Percentiles rank a stretch among this genome's conserved stretches.
These are phyloP conservation scores for Cydia fagiglandana DNA, from an alignment of 1,140 invertebrate species.

Conservation along the genomic window DNA sequence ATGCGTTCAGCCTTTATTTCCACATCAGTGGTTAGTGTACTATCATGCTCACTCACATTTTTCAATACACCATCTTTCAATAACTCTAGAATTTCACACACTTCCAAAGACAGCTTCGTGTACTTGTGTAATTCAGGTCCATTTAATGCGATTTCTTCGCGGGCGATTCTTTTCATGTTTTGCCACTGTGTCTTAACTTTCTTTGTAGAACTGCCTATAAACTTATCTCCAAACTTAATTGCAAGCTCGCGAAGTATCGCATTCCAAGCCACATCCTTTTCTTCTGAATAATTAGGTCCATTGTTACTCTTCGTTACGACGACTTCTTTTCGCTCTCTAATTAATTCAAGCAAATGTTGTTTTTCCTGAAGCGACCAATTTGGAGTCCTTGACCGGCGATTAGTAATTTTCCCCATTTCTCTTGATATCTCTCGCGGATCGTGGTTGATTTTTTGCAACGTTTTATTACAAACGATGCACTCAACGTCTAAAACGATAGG, in stretches of 20 bases:
- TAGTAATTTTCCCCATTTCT: slow-evolving; percentile 63
- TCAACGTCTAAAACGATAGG: slow-evolving; percentile 73
- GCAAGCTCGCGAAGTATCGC: slow-evolving; percentile 65
- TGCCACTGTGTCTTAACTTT: slow-evolving; percentile 76
- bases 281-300: slow-evolving; percentile 65
- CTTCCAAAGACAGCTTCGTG: slow-evolving; percentile 62
- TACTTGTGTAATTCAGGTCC: slow-evolving; percentile 56
- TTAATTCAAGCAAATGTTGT: slow-evolving; percentile 69
- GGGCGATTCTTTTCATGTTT: slow-evolving; percentile 74
- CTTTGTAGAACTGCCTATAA: slow-evolving; percentile 64
- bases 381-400: slow-evolving; percentile 62
- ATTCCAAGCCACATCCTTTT: slow-evolving; percentile 73
- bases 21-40: slow-evolving; percentile 56
- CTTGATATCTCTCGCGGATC: slow-evolving; percentile 48
- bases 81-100: slow-evolving; percentile 66
- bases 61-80: slow-evolving; percentile 59
- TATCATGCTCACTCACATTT: slow-evolving; percentile 51
- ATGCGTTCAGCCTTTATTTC: slow-evolving; percentile 70
- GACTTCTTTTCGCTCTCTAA: slow-evolving; percentile 65
- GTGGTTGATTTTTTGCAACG: slow-evolving; percentile 75
- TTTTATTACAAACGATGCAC: slow-evolving; percentile 77
- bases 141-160: slow-evolving; percentile 64
- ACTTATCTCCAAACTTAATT: slow-evolving; percentile 64
- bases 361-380: slow-evolving; percentile 73
- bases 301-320: slow-evolving; percentile 67